phyloP scores from a whole-genome alignment of 2,888 invertebrate genomes.

The Amaurobius ferox region DNA sequence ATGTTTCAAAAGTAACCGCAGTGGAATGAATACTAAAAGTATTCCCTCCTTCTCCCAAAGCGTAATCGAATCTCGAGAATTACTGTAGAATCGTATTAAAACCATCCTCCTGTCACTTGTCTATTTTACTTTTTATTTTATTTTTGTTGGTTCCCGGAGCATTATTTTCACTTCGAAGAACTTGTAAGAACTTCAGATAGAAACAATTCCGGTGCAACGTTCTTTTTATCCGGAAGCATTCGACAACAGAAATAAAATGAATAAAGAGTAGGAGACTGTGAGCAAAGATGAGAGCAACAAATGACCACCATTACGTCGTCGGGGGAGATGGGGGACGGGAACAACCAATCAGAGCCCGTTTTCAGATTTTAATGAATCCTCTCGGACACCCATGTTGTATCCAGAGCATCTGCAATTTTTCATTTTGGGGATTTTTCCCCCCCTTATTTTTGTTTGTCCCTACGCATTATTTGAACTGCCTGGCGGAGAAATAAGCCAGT shows the following conservation, averaged over 20 bases:
- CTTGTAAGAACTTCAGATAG: not conserved
- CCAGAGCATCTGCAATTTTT: constrained; percentile 1
- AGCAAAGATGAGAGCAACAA: not conserved
- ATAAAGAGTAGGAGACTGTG: not conserved
- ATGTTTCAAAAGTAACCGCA: too few species aligned
- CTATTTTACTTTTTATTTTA: not conserved
- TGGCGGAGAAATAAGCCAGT: not conserved
- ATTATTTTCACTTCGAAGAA: not conserved
- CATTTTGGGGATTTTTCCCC: not conserved
- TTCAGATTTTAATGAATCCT: constrained; percentile 8
- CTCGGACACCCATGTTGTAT: not conserved
- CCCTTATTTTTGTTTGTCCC: not conserved
- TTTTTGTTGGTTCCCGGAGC: not conserved
- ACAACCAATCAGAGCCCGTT: not conserved
- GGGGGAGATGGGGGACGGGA: not conserved
- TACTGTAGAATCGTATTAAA: not conserved
- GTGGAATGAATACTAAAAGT: too few species aligned
- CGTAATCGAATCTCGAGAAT: not conserved
- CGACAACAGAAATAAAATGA: not conserved
- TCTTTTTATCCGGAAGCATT: not conserved
- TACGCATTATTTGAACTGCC: not conserved
- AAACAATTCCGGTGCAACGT: not conserved
- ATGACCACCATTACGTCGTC: not conserved
- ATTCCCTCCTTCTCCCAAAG: too few species aligned
- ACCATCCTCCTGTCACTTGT: not conserved